Base-by-base conservation (phyloP, 2,888 invertebrate species). In the Amphipyra berbera region DNA sequence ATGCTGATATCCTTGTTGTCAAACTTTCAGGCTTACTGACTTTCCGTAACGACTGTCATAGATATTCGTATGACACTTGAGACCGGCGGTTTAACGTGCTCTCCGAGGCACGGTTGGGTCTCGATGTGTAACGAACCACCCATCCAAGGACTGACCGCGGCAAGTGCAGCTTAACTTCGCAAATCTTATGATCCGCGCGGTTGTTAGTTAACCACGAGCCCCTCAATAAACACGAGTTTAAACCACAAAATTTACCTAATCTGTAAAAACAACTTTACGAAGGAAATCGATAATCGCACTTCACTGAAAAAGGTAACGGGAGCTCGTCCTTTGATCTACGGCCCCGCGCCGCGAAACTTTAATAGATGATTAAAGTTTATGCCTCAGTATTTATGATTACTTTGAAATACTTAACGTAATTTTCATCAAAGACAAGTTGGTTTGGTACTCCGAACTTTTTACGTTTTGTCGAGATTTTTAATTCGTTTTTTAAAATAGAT, bases 291-390 rank as follows among this genome's bases (percentile, higher is more conserved):
- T 74, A 61, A 48, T 70, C 73, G 42, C 30, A 55, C 47, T 66
- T 44, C 60, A 33, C n/a, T 42, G 10, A 60, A 70, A 69, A 70
- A 71, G 55, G 65, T 64, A 61, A 42, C 47, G 35, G 9, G 57
- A 67, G 40, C 37, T 7, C 45, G 53, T 66, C 77, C 78, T 84
- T 82, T 83, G 85, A 82, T 79, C 76, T 73, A 61, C 69, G 59
- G 67, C 62, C 15, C 15, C 45, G 58, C 48, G 57, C 66, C 66
- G 59, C 75, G 76, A 76, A 88, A 87, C 83, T 89, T 87, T 83
- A 84, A 67, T 85, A 88, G 89, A 88, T 88, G 75, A 83, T 84
- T 79, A 80, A 88, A 89, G 82, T 88, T 88, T 85, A 80, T 79
- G 75, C 78, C 77, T 68, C 71, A 73, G 73, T 66, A 64, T 69